A percentile compares a stretch with the other conserved stretches of the same genome.
These are phyloP conservation scores for Muntiacus muntjak DNA, from an alignment of 2,113 vertebrate genomes.

Conservation along the genomic window DNA sequence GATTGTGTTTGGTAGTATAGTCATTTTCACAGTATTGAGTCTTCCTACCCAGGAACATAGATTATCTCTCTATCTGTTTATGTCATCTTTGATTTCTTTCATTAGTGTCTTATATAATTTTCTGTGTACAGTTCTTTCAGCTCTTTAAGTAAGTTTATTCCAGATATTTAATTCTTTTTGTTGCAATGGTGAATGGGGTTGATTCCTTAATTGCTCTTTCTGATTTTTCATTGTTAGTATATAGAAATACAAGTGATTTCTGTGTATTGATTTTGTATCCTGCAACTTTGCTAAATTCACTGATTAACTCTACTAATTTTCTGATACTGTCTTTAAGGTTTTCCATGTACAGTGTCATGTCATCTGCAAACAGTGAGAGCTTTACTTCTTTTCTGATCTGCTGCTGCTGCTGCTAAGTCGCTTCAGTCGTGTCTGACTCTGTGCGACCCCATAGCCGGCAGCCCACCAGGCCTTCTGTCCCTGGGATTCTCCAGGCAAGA, in stretches of 20 bases:
- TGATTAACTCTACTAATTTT: background rate
- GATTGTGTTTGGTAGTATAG: background rate
- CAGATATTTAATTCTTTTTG: background rate
- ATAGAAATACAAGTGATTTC: background rate
- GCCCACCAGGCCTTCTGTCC: background rate
- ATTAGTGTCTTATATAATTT: background rate
- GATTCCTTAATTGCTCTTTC: background rate
- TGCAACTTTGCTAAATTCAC: background rate
- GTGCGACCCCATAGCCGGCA: accelerated
- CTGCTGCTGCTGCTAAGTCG: background rate
- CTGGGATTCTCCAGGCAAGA: background rate
- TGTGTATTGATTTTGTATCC: background rate
- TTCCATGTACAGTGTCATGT: background rate
- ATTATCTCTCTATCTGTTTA: background rate
- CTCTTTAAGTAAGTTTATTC: background rate
- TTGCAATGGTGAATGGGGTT: background rate
- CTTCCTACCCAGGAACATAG: background rate
- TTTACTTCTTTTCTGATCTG: background rate
- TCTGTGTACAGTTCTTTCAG: background rate
- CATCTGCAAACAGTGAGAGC: background rate
- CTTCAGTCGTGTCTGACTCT: background rate
- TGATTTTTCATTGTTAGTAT: background rate
- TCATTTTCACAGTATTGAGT: background rate
- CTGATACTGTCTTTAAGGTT: background rate
- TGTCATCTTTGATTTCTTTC: background rate